A percentile compares a stretch with the other conserved stretches of the same genome.
Evolutionary conservation across 2,113 vertebrate genomes (phyloP).

Genomic region (Fregata magnificens): DNA sequence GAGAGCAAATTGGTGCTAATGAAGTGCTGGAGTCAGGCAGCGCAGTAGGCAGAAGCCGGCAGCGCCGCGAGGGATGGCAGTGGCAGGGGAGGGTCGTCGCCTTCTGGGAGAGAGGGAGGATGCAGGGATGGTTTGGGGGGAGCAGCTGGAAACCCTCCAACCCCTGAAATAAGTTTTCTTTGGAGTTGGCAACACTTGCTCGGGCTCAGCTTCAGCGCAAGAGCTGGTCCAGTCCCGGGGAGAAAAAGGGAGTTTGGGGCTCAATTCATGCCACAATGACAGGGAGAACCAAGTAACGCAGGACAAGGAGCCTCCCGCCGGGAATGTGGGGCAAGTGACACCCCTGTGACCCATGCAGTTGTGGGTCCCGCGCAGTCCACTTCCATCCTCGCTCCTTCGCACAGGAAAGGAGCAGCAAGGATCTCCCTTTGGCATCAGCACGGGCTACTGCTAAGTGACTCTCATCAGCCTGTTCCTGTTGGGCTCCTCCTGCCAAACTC

Average conservation of each 20-base stretch:
- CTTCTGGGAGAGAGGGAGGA: not conserved
- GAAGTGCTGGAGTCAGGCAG: constrained; percentile 43
- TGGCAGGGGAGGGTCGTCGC: not conserved
- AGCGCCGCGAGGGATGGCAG: not conserved
- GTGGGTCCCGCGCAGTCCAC: not conserved
- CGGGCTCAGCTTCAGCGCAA: rapidly evolving
- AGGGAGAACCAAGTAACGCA: rapidly evolving
- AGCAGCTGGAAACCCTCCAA: not conserved
- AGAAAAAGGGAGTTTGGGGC: not conserved
- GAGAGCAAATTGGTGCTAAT: constrained; percentile 67
- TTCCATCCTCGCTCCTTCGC: rapidly evolving
- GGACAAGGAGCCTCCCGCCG: not conserved
- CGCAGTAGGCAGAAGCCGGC: not conserved
- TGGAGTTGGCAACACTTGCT: not conserved
- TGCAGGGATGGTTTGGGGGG: rapidly evolving
- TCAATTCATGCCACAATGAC: rapidly evolving
- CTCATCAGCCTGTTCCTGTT: not conserved
- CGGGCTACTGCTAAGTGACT: not conserved
- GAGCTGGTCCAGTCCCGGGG: not conserved
- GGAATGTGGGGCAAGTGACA: not conserved
- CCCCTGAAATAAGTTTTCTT: not conserved
- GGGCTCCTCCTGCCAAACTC: not conserved
- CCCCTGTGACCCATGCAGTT: rapidly evolving
- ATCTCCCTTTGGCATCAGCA: not conserved
- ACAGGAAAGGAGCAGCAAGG: not conserved